A percentile compares a stretch with the other conserved stretches of the same genome.
These are phyloP conservation scores for Barnardius zonarius DNA, from an alignment of 2,113 vertebrate species.

Conservation along the genomic window DNA sequence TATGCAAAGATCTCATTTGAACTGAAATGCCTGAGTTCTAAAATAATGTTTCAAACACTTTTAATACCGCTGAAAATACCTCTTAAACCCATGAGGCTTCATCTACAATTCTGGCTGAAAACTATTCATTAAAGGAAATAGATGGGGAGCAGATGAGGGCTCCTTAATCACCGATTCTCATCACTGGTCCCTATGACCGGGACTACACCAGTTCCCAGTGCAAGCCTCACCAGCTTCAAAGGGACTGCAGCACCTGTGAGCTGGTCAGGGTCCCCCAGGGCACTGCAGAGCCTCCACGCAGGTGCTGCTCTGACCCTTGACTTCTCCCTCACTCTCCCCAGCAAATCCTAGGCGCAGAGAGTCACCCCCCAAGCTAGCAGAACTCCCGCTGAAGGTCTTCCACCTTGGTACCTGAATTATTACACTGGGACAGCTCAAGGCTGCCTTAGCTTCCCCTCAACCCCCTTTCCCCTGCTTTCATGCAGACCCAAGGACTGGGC, in stretches of 20 bases:
- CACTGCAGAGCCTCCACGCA: fast-evolving
- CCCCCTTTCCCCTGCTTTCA: not conserved
- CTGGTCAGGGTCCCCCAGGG: not conserved
- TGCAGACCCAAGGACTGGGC: not conserved
- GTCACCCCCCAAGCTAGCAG: not conserved
- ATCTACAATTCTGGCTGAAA: not conserved
- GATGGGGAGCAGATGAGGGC: not conserved
- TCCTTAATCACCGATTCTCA: not conserved
- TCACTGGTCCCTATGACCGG: not conserved
- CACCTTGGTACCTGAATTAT: fast-evolving
- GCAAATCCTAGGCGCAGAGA: not conserved
- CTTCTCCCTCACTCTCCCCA: not conserved
- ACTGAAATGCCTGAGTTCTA: not conserved
- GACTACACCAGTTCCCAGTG: not conserved
- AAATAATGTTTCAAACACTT: not conserved
- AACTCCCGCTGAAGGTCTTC: not conserved
- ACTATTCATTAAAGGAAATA: not conserved
- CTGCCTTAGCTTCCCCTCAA: fast-evolving
- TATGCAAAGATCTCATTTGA: not conserved
- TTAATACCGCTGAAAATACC: not conserved
- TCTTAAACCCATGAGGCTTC: not conserved
- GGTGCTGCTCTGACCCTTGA: not conserved
- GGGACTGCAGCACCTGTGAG: not conserved
- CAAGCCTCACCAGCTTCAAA: not conserved
- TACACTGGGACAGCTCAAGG: not conserved